Conservation (phyloP, 2,888 invertebrate genomes). For the Smittia aterrima region DNA sequence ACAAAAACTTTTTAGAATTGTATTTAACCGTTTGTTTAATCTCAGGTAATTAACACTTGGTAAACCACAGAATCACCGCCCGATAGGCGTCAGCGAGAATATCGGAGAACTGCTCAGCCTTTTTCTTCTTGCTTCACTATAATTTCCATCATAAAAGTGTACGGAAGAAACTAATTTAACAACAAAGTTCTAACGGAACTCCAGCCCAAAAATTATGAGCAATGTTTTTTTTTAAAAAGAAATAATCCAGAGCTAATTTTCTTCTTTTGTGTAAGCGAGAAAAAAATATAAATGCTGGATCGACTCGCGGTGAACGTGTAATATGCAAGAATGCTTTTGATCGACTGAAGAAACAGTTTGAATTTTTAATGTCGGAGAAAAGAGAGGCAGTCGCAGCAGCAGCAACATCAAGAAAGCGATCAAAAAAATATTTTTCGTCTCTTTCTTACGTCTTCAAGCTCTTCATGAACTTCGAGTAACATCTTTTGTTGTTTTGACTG, state of each 20-base stretch:
- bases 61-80: background rate
- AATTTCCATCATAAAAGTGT: slow-evolving; percentile 3
- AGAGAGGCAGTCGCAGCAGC: background rate
- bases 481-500: background rate
- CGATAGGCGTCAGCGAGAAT: background rate
- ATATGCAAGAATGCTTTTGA: slow-evolving; percentile 37
- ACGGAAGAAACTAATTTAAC: background rate
- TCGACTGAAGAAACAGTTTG: slow-evolving; percentile 38
- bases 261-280: background rate
- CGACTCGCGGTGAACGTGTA: slow-evolving; percentile 24
- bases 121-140: slow-evolving; percentile 16
- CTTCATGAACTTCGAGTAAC: background rate
- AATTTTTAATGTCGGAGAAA: background rate
- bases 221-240: background rate
- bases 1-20: background rate
- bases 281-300: background rate
- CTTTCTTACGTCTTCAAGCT: background rate
- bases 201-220: background rate
- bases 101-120: background rate
- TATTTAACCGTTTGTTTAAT: background rate
- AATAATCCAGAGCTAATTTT: background rate
- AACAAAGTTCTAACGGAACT: slow-evolving; percentile 16
- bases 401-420: background rate
- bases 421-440: background rate
- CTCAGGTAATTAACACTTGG: background rate